Evolutionary conservation across 2,113 vertebrate species (phyloP), one percentile per base, ranked within the genome.

Genomic region (Nyctibius bracteatus): DNA sequence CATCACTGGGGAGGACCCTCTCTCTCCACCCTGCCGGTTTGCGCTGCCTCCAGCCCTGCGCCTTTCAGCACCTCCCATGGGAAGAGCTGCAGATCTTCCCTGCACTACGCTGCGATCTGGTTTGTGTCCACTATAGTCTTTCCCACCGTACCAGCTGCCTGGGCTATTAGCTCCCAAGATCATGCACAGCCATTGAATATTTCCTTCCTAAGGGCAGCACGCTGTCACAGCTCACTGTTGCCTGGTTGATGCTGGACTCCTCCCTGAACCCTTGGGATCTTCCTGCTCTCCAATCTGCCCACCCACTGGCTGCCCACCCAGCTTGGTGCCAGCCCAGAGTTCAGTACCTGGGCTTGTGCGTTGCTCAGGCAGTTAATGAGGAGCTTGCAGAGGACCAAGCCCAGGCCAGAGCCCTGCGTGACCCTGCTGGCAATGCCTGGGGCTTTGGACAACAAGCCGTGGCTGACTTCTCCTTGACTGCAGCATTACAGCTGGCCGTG

Each of bases 301-400:
- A 27, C 55, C 33, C n/a, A n/a, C n/a, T n/a, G n/a, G n/a, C n/a
- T n/a, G n/a, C n/a, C n/a, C n/a, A n/a, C n/a, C n/a, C 74, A 75
- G 57, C 47, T 41, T 28, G 33, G 35, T 63, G 47, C 47, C 75
- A 90, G 14, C 70, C 31, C 66, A 21, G 35, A 47, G 7, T 39
- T 73, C 1, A 44, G 22, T 19, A 23, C 1, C 1, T 28, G 18
- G 0, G 2, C 33, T 63, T 4, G 1, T 66, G 81, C 4, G 2
- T 33, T 20, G 10, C 19, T 18, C 54, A 20, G 46, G 14, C 3
- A 2, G 20, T 33, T 84, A 37, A 27, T 3, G 39, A 1, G 54
- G 35, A 61, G 55, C 33, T 46, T 47, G 33, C 39, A 59, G 43
- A 75, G 39, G 35, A 59, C 33, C 41, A 54, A 78, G n/a, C 20